Conservation (phyloP, 2,888 invertebrate genomes). For the Theretra japonica region DNA sequence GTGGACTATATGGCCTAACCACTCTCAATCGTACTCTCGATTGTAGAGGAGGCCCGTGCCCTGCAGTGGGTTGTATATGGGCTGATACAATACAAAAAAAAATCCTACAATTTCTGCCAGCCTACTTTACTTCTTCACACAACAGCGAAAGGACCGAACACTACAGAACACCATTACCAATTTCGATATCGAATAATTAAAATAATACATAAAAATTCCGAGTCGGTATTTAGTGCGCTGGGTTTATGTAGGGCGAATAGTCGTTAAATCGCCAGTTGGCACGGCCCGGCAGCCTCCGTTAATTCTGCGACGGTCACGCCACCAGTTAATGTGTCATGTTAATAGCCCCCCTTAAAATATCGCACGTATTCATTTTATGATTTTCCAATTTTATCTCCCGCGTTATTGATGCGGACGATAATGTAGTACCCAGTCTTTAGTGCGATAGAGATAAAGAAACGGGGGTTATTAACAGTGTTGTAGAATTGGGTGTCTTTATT, state of each 20-base stretch:
- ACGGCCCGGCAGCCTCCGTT: constrained; percentile 61
- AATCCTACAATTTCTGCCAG: too few relatives aligned
- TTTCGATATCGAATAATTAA: background rate
- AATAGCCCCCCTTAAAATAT: constrained; percentile 67
- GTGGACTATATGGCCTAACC: too few relatives aligned
- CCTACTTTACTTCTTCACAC: too few relatives aligned
- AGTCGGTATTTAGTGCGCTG: constrained; percentile 41
- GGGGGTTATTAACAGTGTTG: too few relatives aligned
- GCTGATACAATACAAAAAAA: too few relatives aligned
- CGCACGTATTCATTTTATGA: constrained; percentile 65
- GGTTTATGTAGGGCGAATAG: constrained; percentile 60
- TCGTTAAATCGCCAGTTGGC: constrained; percentile 65
- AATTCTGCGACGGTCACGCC: constrained; percentile 58
- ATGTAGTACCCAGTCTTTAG: background rate
- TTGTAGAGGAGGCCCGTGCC: too few relatives aligned
- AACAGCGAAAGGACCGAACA: too few relatives aligned
- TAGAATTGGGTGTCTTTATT: too few relatives aligned
- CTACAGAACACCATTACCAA: background rate
- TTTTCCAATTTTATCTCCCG: constrained; percentile 61
- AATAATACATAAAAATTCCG: background rate
- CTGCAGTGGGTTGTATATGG: too few relatives aligned
- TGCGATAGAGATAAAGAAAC: background rate
- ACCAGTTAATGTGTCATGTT: constrained; percentile 72
- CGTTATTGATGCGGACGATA: constrained; percentile 6
- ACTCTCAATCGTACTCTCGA: too few relatives aligned